These are phyloP conservation scores for Tolypeutes matacus DNA, from an alignment of 2,797 vertebrate species.

Conservation along the genomic window DNA sequence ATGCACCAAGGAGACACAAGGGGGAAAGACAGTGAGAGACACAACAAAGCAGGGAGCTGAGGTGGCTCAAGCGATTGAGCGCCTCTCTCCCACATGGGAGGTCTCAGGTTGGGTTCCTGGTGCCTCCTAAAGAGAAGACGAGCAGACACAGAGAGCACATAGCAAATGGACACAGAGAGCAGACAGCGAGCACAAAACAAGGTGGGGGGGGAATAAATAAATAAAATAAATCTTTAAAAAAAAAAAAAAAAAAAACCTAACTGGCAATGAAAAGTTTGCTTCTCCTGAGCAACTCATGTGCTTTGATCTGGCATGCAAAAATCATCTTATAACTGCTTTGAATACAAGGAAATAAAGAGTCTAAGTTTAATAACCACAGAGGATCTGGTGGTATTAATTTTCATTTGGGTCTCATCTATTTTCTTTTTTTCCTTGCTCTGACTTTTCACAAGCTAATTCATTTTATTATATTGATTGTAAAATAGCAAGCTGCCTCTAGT, in stretches of 20 bases:
- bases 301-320: slow-evolving; percentile 43
- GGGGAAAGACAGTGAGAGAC: too few species aligned
- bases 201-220: too few species aligned
- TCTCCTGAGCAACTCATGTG: neutral
- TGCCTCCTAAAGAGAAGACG: too few species aligned
- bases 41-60: too few species aligned
- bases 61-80: too few species aligned
- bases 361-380: neutral
- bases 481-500: neutral
- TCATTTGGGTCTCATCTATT: neutral
- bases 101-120: too few species aligned
- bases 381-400: neutral
- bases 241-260: neutral
- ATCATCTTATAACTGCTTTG: neutral
- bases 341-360: slow-evolving; percentile 41
- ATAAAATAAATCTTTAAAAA: too few species aligned
- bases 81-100: too few species aligned
- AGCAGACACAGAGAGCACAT: too few species aligned
- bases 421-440: neutral
- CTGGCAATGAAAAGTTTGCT: neutral
- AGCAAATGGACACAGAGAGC: too few species aligned
- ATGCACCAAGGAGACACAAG: too few species aligned
- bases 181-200: too few species aligned
- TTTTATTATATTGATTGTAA: neutral
- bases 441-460: slow-evolving; percentile 19